Evolutionary conservation across 2,113 vertebrate genomes (phyloP), one percentile per base, ranked within the genome.

Genomic region (Gopherus flavomarginatus): DNA sequence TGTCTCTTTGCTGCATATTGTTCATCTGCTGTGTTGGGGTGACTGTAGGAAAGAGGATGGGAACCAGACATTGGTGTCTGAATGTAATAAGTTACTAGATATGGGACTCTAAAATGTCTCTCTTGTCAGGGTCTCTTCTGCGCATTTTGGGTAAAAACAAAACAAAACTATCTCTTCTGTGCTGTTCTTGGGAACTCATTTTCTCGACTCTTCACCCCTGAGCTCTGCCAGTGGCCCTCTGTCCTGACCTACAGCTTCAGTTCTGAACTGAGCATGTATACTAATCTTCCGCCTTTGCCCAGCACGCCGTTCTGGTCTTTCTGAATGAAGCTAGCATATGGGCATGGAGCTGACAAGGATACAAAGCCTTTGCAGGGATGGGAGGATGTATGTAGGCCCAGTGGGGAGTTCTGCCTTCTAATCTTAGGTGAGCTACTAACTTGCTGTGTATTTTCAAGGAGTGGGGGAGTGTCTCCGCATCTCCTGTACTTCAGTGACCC

Each of bases 191-290:
- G 42, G 80, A 94, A 29, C 75, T 78, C 42, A 27, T 80, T 93
- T 93, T 4, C 59, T 72, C 54, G 81, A 21, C 50, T 80, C 59
- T 89, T 54, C 89, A 83, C 62, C 38, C 3, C 54, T 2, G 53
- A 85, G 90, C 65, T 95, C 92, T 83, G 83, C 92, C 9, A 1
- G 90, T 97, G 96, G 92, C 97, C 97, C 24, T 78, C 38, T 26
- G 93, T 95, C 81, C 31, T 2, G 1, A 93, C 89, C 86, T 95
- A 83, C 79, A 78, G 47, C 95, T 83, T 47, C 24, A 42, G 13
- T 78, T 22, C 42, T 47, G 75, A 78, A 13, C 42, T 54, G 47
- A 8, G 22, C 42, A 27, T 47, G 47, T 26, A 83, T 11, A 1
- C 78, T 81, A 88, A 84, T 86, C 81, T 94, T 86, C 87, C 54